A percentile compares a stretch with the other conserved stretches of the same genome.
Evolutionary conservation across 2,113 vertebrate species (phyloP).

Genomic region (Gavialis gangeticus): DNA sequence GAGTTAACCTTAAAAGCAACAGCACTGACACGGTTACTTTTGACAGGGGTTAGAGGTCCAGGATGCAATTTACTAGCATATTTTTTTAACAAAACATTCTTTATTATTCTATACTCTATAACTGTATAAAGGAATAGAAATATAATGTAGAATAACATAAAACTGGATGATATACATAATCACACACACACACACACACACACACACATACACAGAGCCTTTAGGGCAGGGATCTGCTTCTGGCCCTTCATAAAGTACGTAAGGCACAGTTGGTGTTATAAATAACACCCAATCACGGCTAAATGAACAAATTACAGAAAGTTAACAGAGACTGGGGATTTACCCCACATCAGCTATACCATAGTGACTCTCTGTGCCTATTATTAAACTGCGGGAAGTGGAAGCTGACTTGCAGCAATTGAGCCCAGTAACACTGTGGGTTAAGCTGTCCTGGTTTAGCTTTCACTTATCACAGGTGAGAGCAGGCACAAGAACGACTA

Average conservation of each 20-base stretch:
- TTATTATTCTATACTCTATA: not conserved
- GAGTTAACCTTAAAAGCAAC: constrained; percentile 56
- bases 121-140: not conserved
- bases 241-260: not conserved
- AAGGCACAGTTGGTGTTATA: not conserved
- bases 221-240: not conserved
- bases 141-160: not conserved
- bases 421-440: too few relatives aligned
- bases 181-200: too few relatives aligned
- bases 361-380: too few relatives aligned
- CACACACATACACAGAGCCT: not conserved
- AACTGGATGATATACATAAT: too few relatives aligned
- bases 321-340: too few relatives aligned
- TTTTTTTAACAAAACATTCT: constrained; percentile 19
- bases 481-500: too few relatives aligned
- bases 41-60: constrained; percentile 40
- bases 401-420: too few relatives aligned
- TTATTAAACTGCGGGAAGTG: too few relatives aligned
- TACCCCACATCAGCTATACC: too few relatives aligned
- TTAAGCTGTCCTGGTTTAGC: too few relatives aligned
- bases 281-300: not conserved
- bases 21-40: constrained; percentile 12
- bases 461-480: too few relatives aligned
- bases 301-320: too few relatives aligned
- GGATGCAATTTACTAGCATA: constrained; percentile 12